These are phyloP conservation scores for Monoplex corrugatus DNA, from an alignment of 2,888 invertebrate genomes.

Conservation along the genomic window DNA sequence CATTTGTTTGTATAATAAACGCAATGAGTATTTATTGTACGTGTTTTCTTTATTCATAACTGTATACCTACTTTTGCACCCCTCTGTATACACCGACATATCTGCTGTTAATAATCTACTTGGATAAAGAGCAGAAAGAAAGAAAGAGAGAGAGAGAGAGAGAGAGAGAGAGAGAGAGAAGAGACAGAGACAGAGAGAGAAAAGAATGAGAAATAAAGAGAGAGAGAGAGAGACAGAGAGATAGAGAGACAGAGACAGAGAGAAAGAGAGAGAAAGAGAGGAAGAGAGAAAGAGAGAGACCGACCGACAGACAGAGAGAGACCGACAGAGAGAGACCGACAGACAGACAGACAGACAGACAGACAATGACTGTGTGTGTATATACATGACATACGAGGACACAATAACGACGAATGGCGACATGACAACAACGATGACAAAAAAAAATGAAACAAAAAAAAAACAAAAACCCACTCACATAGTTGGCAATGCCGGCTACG, in stretches of 20 bases:
- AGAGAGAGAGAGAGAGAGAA: not conserved
- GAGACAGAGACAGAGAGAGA: not conserved
- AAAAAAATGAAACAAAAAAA: not conserved
- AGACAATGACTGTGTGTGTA: not conserved
- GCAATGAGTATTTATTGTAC: no score
- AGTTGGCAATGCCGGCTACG: conserved; percentile 93
- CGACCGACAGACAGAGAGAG: not conserved
- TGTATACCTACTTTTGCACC: no score
- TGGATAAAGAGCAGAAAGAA: not conserved
- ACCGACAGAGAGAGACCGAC: not conserved
- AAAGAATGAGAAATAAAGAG: no score
- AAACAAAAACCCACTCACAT: not conserved
- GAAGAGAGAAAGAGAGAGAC: not conserved
- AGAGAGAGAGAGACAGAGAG: not conserved
- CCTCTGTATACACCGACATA: no score
- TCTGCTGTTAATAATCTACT: no score
- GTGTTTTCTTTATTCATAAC: no score
- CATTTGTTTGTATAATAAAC: no score
- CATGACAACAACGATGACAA: not conserved
- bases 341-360: not conserved
- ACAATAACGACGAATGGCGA: not conserved
- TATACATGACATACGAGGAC: not conserved
- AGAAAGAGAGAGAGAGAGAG: conserved; percentile 76
- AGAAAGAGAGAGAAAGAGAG: not conserved
- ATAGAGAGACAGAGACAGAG: not conserved